Conservation (phyloP, 2,113 vertebrate species). For the Sander vitreus region DNA sequence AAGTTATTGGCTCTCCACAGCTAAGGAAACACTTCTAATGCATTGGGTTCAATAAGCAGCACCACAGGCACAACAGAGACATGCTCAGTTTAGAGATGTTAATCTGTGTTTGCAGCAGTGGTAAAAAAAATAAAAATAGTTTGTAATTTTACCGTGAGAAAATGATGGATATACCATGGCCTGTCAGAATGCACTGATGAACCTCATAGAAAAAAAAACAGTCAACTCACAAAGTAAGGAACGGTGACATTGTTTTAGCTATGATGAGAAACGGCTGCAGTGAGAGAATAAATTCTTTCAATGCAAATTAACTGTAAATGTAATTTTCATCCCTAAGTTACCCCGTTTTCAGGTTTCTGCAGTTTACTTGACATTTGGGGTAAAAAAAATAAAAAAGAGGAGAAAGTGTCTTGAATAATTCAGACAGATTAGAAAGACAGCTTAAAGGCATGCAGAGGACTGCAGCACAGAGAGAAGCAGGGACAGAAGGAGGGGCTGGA, state of each 20-base stretch:
- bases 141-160: background rate
- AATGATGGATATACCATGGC: background rate
- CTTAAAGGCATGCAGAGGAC: slow-evolving; percentile 57
- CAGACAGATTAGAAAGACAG: slow-evolving; percentile 49
- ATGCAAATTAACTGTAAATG: slow-evolving; percentile 15
- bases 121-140: background rate
- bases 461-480: slow-evolving; percentile 36
- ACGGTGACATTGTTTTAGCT: slow-evolving; percentile 12
- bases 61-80: background rate
- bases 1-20: slow-evolving; percentile 64
- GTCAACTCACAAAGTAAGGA: background rate
- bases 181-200: background rate
- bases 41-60: slow-evolving; percentile 30
- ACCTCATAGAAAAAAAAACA: background rate
- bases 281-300: slow-evolving; percentile 12
- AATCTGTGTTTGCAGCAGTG: background rate
- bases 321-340: background rate
- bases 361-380: slow-evolving; percentile 22
- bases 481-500: slow-evolving; percentile 35
- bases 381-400: slow-evolving; percentile 12
- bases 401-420: slow-evolving; percentile 65
- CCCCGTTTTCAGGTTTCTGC: slow-evolving; percentile 4
- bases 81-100: slow-evolving; percentile 6
- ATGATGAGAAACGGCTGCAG: background rate
- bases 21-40: slow-evolving; percentile 44